These are phyloP conservation scores for Noctilio leporinus DNA, from an alignment of 2,113 vertebrate species.

Conservation along the genomic window DNA sequence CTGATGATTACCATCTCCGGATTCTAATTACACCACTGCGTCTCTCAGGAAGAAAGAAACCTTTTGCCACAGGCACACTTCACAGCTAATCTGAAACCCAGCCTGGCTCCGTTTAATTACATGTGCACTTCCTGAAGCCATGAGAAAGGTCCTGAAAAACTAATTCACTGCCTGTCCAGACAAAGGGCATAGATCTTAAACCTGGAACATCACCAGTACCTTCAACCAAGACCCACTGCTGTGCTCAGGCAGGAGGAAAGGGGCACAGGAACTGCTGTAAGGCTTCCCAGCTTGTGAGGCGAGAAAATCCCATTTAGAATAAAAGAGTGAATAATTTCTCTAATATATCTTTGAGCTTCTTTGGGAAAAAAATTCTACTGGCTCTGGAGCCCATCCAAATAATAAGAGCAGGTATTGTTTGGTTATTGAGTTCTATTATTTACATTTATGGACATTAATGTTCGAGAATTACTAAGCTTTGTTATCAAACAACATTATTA, in stretches of 20 bases:
- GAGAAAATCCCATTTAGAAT: neutral
- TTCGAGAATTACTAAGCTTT: neutral
- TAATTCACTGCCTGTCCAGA: neutral
- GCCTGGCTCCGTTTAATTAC: neutral
- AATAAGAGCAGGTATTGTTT: neutral
- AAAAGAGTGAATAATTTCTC: neutral
- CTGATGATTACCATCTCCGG: neutral
- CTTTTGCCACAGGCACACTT: slow-evolving; percentile 67
- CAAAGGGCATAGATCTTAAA: neutral
- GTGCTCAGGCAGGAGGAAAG: accelerated
- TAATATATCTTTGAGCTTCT: neutral
- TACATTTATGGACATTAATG: neutral
- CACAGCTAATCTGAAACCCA: slow-evolving; percentile 62
- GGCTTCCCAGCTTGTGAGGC: accelerated
- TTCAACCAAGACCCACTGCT: neutral
- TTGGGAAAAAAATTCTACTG: neutral
- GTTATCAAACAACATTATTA: neutral
- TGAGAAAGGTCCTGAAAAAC: neutral
- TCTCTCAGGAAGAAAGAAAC: slow-evolving; percentile 65
- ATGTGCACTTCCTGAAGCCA: neutral
- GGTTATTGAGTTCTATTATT: neutral
- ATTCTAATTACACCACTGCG: slow-evolving; percentile 35
- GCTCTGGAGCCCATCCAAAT: neutral
- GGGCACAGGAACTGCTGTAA: accelerated
- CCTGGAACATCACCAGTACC: neutral